Evolutionary conservation across 1,140 invertebrate genomes (phyloP), one percentile per base, ranked within the genome.

Genomic region (Drosophila miranda): DNA sequence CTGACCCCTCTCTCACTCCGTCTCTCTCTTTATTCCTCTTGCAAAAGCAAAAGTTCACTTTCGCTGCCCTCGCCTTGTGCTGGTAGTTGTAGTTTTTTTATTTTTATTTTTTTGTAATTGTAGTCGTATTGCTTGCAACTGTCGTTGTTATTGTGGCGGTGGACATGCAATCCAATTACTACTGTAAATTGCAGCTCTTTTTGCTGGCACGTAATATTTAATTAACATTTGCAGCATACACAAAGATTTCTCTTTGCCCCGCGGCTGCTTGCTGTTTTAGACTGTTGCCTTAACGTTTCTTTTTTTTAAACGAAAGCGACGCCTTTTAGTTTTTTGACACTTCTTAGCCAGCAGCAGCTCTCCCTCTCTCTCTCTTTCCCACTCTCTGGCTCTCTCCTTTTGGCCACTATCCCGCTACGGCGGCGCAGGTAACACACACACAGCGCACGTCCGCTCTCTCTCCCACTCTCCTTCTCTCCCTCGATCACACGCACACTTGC

Each of bases 21-120:
- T 64, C 50, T 57, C 38, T 14, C 19, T 8, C 34, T 28, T 6
- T 52, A 9, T 52, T 7, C 9, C 34, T 42, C 41, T 9, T n/a
- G 46, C 61, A 81, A 81, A 86, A 87, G 82, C 81, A 86, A 84
- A 77, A 86, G 77, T 86, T 86, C 64, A 86, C 81, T 86, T 86
- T 86, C 81, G 60, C 81, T 84, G 82, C 61, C 70, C 48, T 70
- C 67, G 53, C 42, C 53, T 59, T 50, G 19, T 28, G 21, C 34
- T 46, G 63, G 64, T 16, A 28, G 45, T 50, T 72, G 55, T 50
- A 16, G 55, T 64, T 66, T 26, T 61, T 70, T 42, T 26, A 58
- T 70, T 42, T 54, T 53, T 14, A 11, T 43, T 44, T 21, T 34
- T 16, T 48, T 21, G 51, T 34, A 56, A 69, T 60, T 62, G 62